phyloP scores from a whole-genome alignment of 2,888 invertebrate species.

The Chymomyza caudatula region DNA sequence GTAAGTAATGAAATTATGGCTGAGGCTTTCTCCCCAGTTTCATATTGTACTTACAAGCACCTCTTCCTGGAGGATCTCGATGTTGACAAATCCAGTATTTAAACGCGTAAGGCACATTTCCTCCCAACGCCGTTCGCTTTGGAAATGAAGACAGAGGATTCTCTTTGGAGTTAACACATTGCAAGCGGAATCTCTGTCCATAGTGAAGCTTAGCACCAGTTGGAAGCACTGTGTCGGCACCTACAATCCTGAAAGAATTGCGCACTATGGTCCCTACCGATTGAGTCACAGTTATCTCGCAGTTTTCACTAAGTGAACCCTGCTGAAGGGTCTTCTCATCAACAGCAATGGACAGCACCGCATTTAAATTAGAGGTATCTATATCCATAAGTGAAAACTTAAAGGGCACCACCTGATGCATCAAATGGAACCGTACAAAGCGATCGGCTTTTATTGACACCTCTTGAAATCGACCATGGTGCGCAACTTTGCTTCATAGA shows the following conservation, averaged over 20 bases:
- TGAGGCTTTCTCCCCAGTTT: no score
- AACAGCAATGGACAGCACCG: conserved; percentile 77
- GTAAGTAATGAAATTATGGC: no score
- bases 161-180: conserved; percentile 60
- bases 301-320: conserved; percentile 77
- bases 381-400: conserved; percentile 37
- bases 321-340: conserved; percentile 77
- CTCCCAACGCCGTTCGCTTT: conserved; percentile 44
- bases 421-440: no score
- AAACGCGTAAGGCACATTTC: conserved; percentile 56
- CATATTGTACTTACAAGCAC: conserved; percentile 74
- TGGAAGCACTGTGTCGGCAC: conserved; percentile 51
- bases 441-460: no score
- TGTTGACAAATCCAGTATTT: conserved; percentile 70
- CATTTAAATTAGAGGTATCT: conserved; percentile 26
- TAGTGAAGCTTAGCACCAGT: conserved; percentile 66
- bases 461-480: conserved; percentile 78
- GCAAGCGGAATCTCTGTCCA: conserved; percentile 73
- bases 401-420: conserved; percentile 78
- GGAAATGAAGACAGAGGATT: conserved; percentile 52
- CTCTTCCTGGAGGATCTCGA: conserved; percentile 54
- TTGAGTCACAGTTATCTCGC: conserved; percentile 78
- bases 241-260: conserved; percentile 78
- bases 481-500: conserved; percentile 79
- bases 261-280: conserved; percentile 78